Evolutionary conservation across 2,888 invertebrate species (phyloP), one percentile per base, ranked within the genome.

Genomic region (Lordiphosa fenestrarum): DNA sequence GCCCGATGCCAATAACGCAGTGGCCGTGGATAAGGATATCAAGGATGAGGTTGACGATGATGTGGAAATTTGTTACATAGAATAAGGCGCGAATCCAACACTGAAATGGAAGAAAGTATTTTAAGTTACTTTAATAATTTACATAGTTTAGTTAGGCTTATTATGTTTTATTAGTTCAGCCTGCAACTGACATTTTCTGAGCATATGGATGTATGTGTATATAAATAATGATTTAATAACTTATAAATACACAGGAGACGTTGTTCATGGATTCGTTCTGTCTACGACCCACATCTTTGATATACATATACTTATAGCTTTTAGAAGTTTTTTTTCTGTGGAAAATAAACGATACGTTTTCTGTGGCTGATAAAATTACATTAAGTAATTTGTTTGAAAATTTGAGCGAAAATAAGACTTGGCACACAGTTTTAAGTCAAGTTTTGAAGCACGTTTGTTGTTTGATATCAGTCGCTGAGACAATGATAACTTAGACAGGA

Each of bases 31-130:
- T 1, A n/a, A 62, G 9, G 82, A 74, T 13, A 82, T 76, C 1
- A 76, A 76, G 36, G 78, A 69, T 10, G 76, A 76, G 33, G 9
- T 82, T 10, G 82, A 76, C 2, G 83, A 76, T 40, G 25, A 46
- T 46, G 5, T 42, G 4, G 82, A 76, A 48, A 48, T 36, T 12
- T 21, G 30, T 73, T 5, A 12, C 44, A 13, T 60, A 60, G 51
- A 39, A 9, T 21, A 21, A 13, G 9, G 35, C 13, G 6, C 13
- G 6, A 6, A 12, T 15, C n/a, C 15, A 10, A 23, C 23, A 39
- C 19, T 3, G 41, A 36, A 15, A 25, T n/a, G 47, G 47, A 25
- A 13, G 23, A 50, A 64, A 64, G 64, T 64, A 55, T 64, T 64
- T 12, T 63, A 63, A 63, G 63, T 63, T 63, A 63, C 65, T 55